phyloP scores from a whole-genome alignment of 2,888 invertebrate species.

The Eristalinus aeneus region DNA sequence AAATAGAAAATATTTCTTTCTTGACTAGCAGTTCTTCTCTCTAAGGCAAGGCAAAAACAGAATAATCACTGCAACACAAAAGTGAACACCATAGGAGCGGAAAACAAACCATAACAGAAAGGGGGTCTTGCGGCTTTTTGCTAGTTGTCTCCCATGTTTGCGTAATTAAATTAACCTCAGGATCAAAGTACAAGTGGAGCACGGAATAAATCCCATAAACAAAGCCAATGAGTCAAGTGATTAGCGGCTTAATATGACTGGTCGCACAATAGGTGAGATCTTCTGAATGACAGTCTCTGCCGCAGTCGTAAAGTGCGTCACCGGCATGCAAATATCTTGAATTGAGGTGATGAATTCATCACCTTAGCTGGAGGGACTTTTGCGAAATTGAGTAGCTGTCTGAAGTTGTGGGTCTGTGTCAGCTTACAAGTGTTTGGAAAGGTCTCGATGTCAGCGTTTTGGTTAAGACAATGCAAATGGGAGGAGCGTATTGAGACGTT shows the following conservation, averaged over 20 bases:
- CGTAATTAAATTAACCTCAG: conserved; percentile 10
- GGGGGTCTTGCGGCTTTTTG: neutral
- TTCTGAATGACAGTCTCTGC: neutral
- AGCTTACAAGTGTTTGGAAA: neutral
- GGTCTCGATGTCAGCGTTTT: neutral
- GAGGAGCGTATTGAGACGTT: neutral
- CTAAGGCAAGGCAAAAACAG: too few species aligned
- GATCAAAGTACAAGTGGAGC: conserved; percentile 32
- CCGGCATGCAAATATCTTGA: neutral
- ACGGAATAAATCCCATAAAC: conserved; percentile 9
- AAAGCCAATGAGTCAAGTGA: neutral
- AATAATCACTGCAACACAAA: neutral
- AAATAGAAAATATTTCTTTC: too few species aligned
- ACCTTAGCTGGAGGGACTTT: neutral
- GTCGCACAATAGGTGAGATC: neutral
- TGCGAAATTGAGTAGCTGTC: neutral
- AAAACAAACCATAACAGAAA: neutral
- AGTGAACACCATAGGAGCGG: neutral
- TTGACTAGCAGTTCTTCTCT: too few species aligned
- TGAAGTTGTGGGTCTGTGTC: neutral
- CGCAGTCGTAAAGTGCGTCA: neutral
- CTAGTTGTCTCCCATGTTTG: conserved; percentile 1
- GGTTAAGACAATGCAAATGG: neutral
- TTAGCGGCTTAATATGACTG: neutral
- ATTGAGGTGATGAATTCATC: neutral